A percentile compares a stretch with the other conserved stretches of the same genome.
These are phyloP conservation scores for Cantharis rustica DNA, from an alignment of 2,888 invertebrate genomes.

Conservation along the genomic window DNA sequence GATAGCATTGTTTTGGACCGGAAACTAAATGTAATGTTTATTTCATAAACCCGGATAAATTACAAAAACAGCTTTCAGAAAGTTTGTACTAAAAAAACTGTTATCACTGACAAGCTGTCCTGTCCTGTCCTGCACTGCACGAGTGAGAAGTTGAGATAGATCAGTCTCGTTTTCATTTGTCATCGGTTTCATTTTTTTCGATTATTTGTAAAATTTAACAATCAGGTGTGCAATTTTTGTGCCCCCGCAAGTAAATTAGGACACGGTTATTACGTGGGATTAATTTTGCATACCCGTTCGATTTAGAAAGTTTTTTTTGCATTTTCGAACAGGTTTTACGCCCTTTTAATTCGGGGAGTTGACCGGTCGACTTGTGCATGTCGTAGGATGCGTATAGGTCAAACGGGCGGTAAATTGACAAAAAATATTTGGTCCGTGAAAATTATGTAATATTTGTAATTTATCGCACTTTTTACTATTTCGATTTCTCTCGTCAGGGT, in stretches of 20 bases:
- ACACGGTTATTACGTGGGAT: not conserved
- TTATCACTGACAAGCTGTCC: not conserved
- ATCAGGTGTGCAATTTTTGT: not conserved
- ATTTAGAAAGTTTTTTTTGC: constrained; percentile 1
- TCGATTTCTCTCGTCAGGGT: not conserved
- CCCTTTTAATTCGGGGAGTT: not conserved
- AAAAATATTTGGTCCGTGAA: too few relatives aligned
- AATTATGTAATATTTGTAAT: too few relatives aligned
- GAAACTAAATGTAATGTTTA: not conserved
- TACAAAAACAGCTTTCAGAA: not conserved
- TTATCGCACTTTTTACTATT: not conserved
- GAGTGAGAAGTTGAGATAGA: not conserved
- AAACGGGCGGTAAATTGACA: not conserved
- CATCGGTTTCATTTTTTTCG: not conserved
- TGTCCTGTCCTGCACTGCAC: not conserved
- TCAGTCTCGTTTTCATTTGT: not conserved
- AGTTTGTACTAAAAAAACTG: not conserved
- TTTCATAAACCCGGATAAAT: not conserved
- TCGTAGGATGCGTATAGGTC: not conserved
- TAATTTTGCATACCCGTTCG: not conserved
- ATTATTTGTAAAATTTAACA: not conserved
- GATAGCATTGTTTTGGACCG: not conserved
- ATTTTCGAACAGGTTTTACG: not conserved
- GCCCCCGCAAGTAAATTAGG: not conserved
- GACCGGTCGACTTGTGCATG: not conserved